Base-by-base conservation (phyloP, 2,888 invertebrate genomes). In the Poecilus cupreus region DNA sequence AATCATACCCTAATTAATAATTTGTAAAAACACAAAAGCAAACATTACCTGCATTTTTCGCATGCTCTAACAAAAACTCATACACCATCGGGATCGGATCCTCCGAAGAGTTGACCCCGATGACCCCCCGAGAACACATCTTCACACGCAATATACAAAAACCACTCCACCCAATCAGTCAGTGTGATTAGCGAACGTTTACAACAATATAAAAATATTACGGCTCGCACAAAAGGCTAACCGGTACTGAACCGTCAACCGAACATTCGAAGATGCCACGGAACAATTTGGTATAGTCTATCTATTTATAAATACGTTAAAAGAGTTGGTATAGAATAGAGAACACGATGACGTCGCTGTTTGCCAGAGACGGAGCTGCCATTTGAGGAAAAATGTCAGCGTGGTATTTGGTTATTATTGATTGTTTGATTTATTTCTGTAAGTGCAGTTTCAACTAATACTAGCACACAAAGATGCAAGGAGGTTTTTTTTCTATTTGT, bases 51-150 rank as follows among this genome's bases (percentile, higher is more conserved):
- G 79, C 72, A 24, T 8, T 68, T 79, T 68, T 46, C 3, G 79
- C 51, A 32, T 68, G 70, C 22, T 79, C 46, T 11, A 68, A 22
- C 37, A 80, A 51, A 80, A 80, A 80, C n/a, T 80, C 80, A 39
- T 54, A 22, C 26, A 80, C 80, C 80, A 80, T 80, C 37, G 80
- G 80, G 51, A 80, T 80, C 22, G 80, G 80, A 43, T 80, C 80
- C 24, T 80, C 80, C 10, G 80, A 79, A 5, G 70, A 13, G 18
- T 68, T 79, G 26, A 64, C 16, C 32, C 75, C 75, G 82, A 87
- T 86, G 16, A 88, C 85, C 81, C 88, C 88, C 18, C 88, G 84
- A 3, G 87, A 88, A 85, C 88, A 87, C 89, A 89, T 89, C 84
- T 75, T 68, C 22, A 26, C 22, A 26, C 22, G 2, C 26, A 60